Base-by-base conservation (phyloP, 2,888 invertebrate genomes). In the Thymelicus lineola region DNA sequence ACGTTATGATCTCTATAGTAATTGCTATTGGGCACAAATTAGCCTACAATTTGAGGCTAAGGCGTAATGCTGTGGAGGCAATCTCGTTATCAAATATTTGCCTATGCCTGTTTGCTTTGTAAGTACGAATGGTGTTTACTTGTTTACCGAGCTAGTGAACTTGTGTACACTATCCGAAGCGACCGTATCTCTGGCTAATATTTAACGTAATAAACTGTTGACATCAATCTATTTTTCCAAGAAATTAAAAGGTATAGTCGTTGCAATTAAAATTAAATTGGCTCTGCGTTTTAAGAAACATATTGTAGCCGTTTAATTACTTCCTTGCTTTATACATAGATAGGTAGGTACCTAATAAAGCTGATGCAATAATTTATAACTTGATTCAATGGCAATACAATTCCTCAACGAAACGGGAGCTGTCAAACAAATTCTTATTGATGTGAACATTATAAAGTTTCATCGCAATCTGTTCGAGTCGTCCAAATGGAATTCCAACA, bases 121-220 rank as follows among this genome's bases (percentile, higher is more conserved):
- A 90, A 92, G 92, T 93, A 91, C 91, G 90, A 93, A 93, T 93
- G 91, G 92, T 90, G 91, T 90, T 91, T 88, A 89, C 86, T 86
- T 93, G 89, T 93, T 91, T 91, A 86, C 88, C 78, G 81, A 88
- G 89, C 88, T 86, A 89, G 88, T 87, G 90, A 87, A 88, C 88
- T 88, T 86, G 85, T 88, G 84, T 89, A 86, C 82, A 82, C 82
- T 81, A 80, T 82, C 78, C 79, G 82, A 78, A 79, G 79, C 82
- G 76, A 78, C 80, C 82, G 75, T 79, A 79, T 82, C 83, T 85
- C 85, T 53, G 53, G 53, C 20, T 89, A 88, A 88, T 87, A 84
- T 83, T 53, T 53, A 53, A 80, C 84, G 86, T 89, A 86, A 89
- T 88, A 88, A 88, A 89, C 81, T 84, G 79, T 86, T 87, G 88